Evolutionary conservation across 2,888 invertebrate species (phyloP).

Genomic region (Heliconius sara): DNA sequence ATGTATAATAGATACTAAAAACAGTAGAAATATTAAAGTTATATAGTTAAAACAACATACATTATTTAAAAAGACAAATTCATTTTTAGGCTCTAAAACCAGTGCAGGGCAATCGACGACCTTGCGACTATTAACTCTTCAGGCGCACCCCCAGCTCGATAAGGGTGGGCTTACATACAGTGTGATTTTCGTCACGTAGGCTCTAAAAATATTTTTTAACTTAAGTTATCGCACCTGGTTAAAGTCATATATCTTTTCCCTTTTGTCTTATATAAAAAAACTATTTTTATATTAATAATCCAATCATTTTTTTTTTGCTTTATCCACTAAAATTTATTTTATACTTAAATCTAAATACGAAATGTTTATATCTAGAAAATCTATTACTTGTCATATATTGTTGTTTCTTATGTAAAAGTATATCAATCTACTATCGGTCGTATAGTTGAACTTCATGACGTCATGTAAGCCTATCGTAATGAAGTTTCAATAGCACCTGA

Average conservation of each 20-base stretch:
- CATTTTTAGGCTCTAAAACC: conserved; percentile 39
- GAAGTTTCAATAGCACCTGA: conserved; percentile 4
- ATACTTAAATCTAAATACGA: not conserved
- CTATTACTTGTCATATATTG: not conserved
- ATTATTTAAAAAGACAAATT: not conserved
- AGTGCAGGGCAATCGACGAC: conserved; percentile 27
- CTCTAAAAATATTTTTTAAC: not conserved
- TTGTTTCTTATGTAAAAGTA: not conserved
- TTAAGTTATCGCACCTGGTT: not conserved
- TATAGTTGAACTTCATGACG: not conserved
- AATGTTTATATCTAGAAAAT: too few species aligned
- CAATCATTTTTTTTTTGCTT: not conserved
- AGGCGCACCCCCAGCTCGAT: conserved; percentile 19
- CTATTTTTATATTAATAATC: too few species aligned
- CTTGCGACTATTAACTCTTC: conserved; percentile 22
- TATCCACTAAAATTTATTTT: not conserved
- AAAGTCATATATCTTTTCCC: not conserved
- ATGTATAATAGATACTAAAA: not conserved
- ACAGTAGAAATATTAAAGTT: not conserved
- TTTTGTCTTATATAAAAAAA: not conserved
- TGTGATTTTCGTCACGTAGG: conserved; percentile 9
- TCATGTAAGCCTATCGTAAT: conserved; percentile 11
- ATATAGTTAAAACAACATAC: not conserved
- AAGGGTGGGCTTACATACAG: conserved; percentile 5
- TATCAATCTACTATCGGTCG: not conserved